Evolutionary conservation across 2,113 vertebrate species (phyloP), one percentile per base, ranked within the genome.

Genomic region (Phaetusa simplex): DNA sequence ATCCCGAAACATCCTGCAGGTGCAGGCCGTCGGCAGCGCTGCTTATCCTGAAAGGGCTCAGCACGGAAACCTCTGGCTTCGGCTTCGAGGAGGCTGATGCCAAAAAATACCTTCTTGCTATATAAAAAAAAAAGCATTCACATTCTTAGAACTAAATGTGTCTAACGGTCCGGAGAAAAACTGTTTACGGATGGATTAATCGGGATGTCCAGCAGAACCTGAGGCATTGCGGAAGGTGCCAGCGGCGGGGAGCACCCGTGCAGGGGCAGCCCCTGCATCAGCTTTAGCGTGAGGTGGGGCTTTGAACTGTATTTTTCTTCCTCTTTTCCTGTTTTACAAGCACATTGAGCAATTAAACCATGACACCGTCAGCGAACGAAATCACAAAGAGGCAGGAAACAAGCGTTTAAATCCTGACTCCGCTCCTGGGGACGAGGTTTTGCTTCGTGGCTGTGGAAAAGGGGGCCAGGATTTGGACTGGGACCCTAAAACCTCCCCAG

Each of bases 301-400:
- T 89, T 72, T 47, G 49, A 5, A 43, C 49, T 14, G 23, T 88
- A 11, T 80, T 95, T 95, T 95, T 95, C 90, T 96, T 96, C 93
- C 89, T 94, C 93, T 91, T 91, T 96, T 93, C 78, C 66, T 96
- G 84, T 72, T 96, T 94, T 91, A 96, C 76, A 79, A 90, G 29
- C 47, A 17, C 2, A 6, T 94, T 84, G 79, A 74, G 95, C 93
- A 96, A 91, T 40, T 59, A 47, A 85, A 73, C 53, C 42, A n/a
- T 13, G 45, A 70, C 86, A 76, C 26, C 1, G 1, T 22, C 26
- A 56, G 58, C 6, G 8, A 91, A 93, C 2, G n/a, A 96, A 95
- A 95, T 96, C 95, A 95, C 86, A 69, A 74, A 89, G 74, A 82
- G 74, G 42, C 93, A 96, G 94, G 96, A 95, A 95, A 89, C 2